Evolutionary conservation across 1,140 invertebrate genomes (phyloP).

Genomic region (Plodia interpunctella): DNA sequence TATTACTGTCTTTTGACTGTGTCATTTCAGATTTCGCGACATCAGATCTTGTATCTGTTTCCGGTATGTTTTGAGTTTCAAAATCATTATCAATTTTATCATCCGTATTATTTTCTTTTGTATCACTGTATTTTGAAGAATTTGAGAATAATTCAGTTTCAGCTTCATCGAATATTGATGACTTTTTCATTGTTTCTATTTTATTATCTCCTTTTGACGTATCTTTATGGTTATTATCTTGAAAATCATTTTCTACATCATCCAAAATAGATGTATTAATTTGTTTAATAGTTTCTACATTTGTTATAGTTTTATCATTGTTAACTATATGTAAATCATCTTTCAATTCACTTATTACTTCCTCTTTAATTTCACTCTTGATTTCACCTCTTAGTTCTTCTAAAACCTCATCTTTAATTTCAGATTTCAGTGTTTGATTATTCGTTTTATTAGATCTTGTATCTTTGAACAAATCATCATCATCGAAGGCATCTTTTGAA

Average conservation of each 20-base stretch:
- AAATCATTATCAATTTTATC: constrained; percentile 22
- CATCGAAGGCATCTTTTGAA: not conserved
- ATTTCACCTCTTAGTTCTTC: constrained; percentile 11
- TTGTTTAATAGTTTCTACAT: constrained; percentile 16
- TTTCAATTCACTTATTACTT: constrained; percentile 12
- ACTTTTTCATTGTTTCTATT: not conserved
- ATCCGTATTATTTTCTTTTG: constrained; percentile 18
- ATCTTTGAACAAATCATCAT: not conserved
- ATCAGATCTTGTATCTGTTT: not conserved
- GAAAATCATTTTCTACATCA: not conserved
- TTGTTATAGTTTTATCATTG: constrained; percentile 16
- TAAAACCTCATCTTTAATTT: constrained; percentile 8
- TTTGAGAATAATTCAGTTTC: constrained; percentile 13
- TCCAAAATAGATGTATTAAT: not conserved
- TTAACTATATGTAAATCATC: not conserved
- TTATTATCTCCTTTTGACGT: too few species aligned
- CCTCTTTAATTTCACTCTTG: constrained; percentile 13
- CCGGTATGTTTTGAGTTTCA: not conserved
- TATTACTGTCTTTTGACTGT: constrained; percentile 15
- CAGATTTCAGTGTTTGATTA: not conserved
- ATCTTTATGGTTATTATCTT: too few species aligned
- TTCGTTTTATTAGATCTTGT: not conserved
- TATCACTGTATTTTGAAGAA: not conserved
- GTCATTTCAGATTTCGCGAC: not conserved
- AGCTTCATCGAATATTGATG: constrained; percentile 40